Evolutionary conservation across 1,140 invertebrate species (phyloP).

Genomic region (Latrodectus geometricus): DNA sequence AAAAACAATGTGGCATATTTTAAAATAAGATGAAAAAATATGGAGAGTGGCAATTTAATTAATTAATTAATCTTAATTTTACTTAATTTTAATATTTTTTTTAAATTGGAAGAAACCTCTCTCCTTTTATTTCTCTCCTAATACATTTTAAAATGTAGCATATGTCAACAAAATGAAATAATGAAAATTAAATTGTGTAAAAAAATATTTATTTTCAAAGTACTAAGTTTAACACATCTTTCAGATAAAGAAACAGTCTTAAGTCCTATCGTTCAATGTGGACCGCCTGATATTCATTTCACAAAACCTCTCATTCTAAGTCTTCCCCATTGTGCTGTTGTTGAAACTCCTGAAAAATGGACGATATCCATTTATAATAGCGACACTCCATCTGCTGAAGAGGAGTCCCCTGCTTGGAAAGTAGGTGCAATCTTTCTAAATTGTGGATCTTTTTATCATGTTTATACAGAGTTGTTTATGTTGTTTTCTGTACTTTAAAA

Average conservation of each 20-base stretch:
- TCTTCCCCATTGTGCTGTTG: constrained; percentile 88
- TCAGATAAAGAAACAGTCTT: constrained; percentile 86
- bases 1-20: too few relatives aligned
- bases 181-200: too few relatives aligned
- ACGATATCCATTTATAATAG: constrained; percentile 66
- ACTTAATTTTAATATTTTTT: too few relatives aligned
- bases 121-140: background rate
- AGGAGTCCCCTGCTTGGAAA: constrained; percentile 66
- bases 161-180: background rate
- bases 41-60: too few relatives aligned
- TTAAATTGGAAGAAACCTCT: too few relatives aligned
- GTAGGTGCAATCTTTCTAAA: background rate
- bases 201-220: background rate
- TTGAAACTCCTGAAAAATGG: constrained; percentile 79
- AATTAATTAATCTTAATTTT: too few relatives aligned
- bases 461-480: too few relatives aligned
- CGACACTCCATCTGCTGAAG: constrained; percentile 68
- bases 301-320: constrained; percentile 91
- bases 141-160: background rate
- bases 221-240: constrained; percentile 34
- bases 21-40: too few relatives aligned
- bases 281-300: constrained; percentile 81
- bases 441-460: too few relatives aligned
- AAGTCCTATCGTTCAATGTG: constrained; percentile 90
- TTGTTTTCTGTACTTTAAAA: too few relatives aligned